Conservation (phyloP, 2,888 invertebrate genomes). For the Eubasilissa splendida region DNA sequence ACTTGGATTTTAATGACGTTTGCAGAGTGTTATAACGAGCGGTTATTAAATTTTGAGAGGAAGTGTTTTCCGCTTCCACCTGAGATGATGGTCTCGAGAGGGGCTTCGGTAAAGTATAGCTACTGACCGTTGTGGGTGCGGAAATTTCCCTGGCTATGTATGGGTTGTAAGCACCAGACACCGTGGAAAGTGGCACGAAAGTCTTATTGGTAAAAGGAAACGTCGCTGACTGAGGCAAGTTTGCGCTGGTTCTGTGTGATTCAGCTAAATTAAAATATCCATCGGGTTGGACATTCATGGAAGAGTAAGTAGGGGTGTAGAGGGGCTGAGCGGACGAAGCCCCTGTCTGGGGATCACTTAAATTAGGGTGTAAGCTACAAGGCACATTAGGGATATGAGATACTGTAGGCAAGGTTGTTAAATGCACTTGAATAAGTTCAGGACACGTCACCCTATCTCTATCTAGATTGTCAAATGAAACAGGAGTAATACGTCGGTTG, state of each 20-base stretch:
- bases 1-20: neutral
- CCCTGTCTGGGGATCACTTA: conserved; percentile 7
- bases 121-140: conserved; percentile 12
- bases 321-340: conserved; percentile 20
- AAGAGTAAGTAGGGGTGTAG: conserved; percentile 24
- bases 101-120: conserved; percentile 8
- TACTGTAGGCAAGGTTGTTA: conserved; percentile 68
- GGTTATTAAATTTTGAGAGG: neutral
- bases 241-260: conserved; percentile 63
- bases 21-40: conserved; percentile 25
- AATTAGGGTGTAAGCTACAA: conserved; percentile 67
- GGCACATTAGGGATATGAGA: conserved; percentile 71
- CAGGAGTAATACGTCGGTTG: conserved; percentile 1
- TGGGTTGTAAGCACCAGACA: conserved; percentile 70
- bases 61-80: neutral
- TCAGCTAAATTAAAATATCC: conserved; percentile 29
- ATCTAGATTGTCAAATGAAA: conserved; percentile 9
- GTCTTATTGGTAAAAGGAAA: conserved; percentile 68
- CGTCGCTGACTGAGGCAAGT: conserved; percentile 69
- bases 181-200: conserved; percentile 69
- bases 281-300: conserved; percentile 22
- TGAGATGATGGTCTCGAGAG: neutral
- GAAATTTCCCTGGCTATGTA: conserved; percentile 60
- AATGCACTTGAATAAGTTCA: conserved; percentile 69
- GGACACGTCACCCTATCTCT: conserved; percentile 61